phyloP scores from a whole-genome alignment of 92 coral and sea anemone genomes.

The Paramuricea clavata region DNA sequence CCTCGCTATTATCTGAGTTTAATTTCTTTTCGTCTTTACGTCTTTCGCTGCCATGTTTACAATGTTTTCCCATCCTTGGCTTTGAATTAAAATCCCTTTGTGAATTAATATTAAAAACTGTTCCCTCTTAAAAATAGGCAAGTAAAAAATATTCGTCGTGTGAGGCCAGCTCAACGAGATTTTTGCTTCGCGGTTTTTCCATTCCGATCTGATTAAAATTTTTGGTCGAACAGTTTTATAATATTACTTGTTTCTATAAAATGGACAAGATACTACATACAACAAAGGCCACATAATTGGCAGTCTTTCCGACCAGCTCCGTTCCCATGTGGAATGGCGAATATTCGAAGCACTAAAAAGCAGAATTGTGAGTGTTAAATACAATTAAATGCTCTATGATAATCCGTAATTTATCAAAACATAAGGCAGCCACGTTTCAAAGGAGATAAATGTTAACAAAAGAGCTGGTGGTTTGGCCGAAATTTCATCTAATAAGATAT shows the following conservation, averaged over 20 bases:
- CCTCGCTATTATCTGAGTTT: slow-evolving; percentile 86
- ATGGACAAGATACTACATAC: background rate
- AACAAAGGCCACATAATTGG: background rate
- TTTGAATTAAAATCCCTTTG: slow-evolving; percentile 69
- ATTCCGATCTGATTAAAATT: background rate
- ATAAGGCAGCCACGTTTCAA: slow-evolving; percentile 19
- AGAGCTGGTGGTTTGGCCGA: slow-evolving; percentile 17
- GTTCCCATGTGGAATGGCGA: background rate
- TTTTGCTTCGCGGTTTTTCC: background rate
- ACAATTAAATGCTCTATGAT: background rate
- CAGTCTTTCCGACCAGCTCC: background rate
- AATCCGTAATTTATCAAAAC: background rate
- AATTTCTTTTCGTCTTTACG: slow-evolving; percentile 75
- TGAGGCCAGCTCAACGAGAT: slow-evolving; percentile 35
- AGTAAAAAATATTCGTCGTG: slow-evolving; percentile 7
- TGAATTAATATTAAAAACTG: slow-evolving; percentile 53
- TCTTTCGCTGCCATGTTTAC: slow-evolving; percentile 72
- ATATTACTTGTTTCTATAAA: background rate
- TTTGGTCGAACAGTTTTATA: background rate
- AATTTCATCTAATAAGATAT: slow-evolving; percentile 6
- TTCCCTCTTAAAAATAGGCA: background rate
- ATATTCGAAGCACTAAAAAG: background rate
- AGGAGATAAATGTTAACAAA: background rate
- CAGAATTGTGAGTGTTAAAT: background rate
- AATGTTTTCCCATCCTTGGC: slow-evolving; percentile 74